Conservation (phyloP, 2,113 vertebrate genomes). For the Meriones unguiculatus region DNA sequence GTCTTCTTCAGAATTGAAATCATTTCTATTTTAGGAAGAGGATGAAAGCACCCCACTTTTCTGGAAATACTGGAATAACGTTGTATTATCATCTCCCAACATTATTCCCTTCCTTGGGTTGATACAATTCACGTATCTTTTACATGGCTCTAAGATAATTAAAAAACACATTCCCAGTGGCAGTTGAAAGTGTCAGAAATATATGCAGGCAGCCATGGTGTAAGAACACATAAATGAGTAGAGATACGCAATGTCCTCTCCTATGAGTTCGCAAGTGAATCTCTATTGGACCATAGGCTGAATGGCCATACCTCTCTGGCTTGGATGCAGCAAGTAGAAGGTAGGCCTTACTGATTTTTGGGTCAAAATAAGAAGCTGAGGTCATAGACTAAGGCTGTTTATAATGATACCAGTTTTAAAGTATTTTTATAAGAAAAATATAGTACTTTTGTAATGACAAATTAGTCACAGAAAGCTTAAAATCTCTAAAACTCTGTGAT, state of each 20-base stretch:
- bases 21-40: background rate
- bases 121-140: background rate
- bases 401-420: background rate
- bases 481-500: background rate
- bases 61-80: background rate
- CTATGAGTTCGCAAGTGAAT: background rate
- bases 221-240: background rate
- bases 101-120: background rate
- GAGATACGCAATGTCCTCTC: rapidly evolving
- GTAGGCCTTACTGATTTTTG: background rate
- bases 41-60: background rate
- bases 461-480: background rate
- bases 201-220: too few species aligned
- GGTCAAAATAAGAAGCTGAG: background rate
- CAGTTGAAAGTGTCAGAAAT: background rate
- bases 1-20: background rate
- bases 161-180: background rate
- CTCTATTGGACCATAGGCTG: background rate
- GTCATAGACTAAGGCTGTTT: background rate
- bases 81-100: background rate
- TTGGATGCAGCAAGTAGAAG: background rate
- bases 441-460: constrained; percentile 37
- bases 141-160: background rate
- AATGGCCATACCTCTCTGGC: background rate
- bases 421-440: constrained; percentile 26